Evolutionary conservation across 2,888 invertebrate species (phyloP).

Genomic region (Watsonalla cultraria): DNA sequence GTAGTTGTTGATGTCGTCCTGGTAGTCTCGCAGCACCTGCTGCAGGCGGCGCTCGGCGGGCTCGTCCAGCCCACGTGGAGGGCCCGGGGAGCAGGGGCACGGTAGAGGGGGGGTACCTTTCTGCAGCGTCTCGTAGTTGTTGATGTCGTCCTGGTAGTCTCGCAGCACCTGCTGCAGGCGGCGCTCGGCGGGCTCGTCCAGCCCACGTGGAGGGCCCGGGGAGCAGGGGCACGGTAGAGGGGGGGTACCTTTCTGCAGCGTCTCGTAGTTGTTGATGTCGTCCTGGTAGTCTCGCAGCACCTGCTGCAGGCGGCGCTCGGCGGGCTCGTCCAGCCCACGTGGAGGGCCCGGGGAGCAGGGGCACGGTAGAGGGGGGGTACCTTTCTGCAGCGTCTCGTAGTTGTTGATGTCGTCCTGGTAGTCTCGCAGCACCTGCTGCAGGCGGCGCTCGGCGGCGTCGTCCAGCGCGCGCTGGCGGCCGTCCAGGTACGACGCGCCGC

Average conservation of each 20-base stretch:
- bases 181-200: background rate
- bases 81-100: too few species aligned
- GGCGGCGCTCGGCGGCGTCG: slow-evolving; percentile 85
- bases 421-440: slow-evolving; percentile 89
- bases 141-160: slow-evolving; percentile 80
- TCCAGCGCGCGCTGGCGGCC: slow-evolving; percentile 86
- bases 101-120: too few species aligned
- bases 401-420: slow-evolving; percentile 88
- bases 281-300: slow-evolving; percentile 90
- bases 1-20: slow-evolving; percentile 85
- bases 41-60: slow-evolving; percentile 87
- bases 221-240: too few species aligned
- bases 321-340: slow-evolving; percentile 85
- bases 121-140: slow-evolving; percentile 75
- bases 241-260: slow-evolving; percentile 82
- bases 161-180: too few species aligned
- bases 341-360: too few species aligned
- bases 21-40: slow-evolving; percentile 90
- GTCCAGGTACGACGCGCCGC: slow-evolving; percentile 85
- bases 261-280: slow-evolving; percentile 85
- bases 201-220: too few species aligned
- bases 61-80: too few species aligned
- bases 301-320: slow-evolving; percentile 86
- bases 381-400: slow-evolving; percentile 82
- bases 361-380: too few species aligned